Conservation (phyloP, 2,888 invertebrate genomes). For the Ommatoiulus sabulosus region DNA sequence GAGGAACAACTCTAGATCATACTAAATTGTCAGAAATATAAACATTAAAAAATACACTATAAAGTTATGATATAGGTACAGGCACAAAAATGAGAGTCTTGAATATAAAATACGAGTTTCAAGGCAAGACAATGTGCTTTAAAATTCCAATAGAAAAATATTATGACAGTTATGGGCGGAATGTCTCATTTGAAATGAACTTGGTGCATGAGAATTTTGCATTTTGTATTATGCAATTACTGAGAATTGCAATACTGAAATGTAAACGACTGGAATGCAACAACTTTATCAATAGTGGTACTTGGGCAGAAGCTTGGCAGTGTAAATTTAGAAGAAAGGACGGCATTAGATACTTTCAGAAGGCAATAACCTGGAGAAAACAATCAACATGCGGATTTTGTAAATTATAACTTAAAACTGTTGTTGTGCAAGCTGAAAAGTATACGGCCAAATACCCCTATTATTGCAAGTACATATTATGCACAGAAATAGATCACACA, state of each 20-base stretch:
- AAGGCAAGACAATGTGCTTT: neutral
- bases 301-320: neutral
- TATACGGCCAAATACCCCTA: no score
- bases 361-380: no score
- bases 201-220: neutral
- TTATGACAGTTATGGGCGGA: neutral
- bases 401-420: no score
- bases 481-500: neutral
- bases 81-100: neutral
- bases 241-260: neutral
- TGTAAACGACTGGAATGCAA: neutral
- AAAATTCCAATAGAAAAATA: neutral
- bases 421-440: no score
- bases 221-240: neutral
- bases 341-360: no score
- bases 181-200: neutral
- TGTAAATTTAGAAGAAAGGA: no score
- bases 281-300: no score
- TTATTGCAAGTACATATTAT: neutral
- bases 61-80: neutral
- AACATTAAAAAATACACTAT: constrained; percentile 43
- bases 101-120: neutral
- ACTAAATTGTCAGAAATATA: constrained; percentile 30
- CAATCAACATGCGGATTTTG: no score
- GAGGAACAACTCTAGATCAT: constrained; percentile 20